These are phyloP conservation scores for Eulithis testata DNA, from an alignment of 2,888 invertebrate species.

Conservation along the genomic window DNA sequence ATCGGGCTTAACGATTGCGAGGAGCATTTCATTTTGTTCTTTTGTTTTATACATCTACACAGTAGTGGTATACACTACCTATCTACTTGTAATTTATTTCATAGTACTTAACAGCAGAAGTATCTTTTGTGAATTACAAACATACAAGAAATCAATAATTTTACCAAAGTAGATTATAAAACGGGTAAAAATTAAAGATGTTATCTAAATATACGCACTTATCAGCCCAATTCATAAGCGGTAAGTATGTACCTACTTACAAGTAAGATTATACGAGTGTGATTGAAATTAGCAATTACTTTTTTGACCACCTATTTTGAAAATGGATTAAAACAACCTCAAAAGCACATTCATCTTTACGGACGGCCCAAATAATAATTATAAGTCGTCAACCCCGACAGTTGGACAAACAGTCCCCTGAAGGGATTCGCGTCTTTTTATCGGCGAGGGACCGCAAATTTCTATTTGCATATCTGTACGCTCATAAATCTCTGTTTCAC, in stretches of 20 bases:
- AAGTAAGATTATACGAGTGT: no score
- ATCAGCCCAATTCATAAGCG: no score
- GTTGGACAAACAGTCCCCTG: slow-evolving; percentile 76
- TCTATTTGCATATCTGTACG: slow-evolving; percentile 84
- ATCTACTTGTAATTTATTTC: no score
- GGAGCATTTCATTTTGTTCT: neutral
- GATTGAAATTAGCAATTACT: neutral
- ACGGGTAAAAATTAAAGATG: no score
- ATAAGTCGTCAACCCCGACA: slow-evolving; percentile 70
- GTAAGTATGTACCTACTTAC: no score
- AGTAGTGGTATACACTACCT: no score
- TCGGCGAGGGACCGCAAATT: slow-evolving; percentile 81
- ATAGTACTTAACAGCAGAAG: no score
- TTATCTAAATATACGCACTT: no score
- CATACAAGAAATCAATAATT: no score
- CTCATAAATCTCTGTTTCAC: slow-evolving; percentile 84
- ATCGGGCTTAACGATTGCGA: slow-evolving; percentile 10
- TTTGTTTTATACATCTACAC: neutral
- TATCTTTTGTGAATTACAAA: no score
- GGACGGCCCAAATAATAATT: slow-evolving; percentile 74
- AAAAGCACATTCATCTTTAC: slow-evolving; percentile 28
- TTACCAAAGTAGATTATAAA: no score
- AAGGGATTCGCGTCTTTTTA: slow-evolving; percentile 78
- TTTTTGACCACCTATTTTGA: no score
- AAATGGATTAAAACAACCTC: slow-evolving; percentile 3